Evolutionary conservation across 2,113 vertebrate species (phyloP).

Genomic region (Corythoichthys haematopterus): DNA sequence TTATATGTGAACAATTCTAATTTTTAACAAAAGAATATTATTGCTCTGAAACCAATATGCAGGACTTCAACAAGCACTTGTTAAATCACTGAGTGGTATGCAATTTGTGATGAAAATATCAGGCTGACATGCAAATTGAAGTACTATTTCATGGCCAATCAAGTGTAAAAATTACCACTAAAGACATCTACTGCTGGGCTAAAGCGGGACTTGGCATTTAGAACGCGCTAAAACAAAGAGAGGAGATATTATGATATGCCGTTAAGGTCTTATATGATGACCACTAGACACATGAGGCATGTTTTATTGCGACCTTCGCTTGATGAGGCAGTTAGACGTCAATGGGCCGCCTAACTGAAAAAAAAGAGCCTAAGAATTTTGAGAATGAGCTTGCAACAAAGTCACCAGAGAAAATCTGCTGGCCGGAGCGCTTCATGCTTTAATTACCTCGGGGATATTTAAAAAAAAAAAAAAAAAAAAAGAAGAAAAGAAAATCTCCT

Average conservation of each 20-base stretch:
- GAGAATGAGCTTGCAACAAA: conserved; percentile 22
- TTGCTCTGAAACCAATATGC: background rate
- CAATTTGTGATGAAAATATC: conserved; percentile 5
- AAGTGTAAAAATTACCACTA: background rate
- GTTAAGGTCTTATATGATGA: conserved; percentile 8
- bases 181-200: background rate
- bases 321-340: conserved; percentile 22
- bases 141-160: conserved; percentile 7
- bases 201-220: background rate
- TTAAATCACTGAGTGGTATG: background rate
- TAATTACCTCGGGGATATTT: conserved; percentile 20
- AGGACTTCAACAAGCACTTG: conserved; percentile 3
- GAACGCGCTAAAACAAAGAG: conserved; percentile 1
- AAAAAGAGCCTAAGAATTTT: conserved; percentile 22
- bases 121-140: background rate
- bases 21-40: conserved; percentile 2
- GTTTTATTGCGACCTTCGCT: conserved; percentile 11
- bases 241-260: background rate
- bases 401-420: conserved; percentile 19
- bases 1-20: background rate
- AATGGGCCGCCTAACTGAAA: conserved; percentile 8
- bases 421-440: conserved; percentile 17
- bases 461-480: background rate
- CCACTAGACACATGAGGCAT: conserved; percentile 1
- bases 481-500: background rate